Conservation (phyloP, 2,888 invertebrate species). For the Himalopsyche japonica region DNA sequence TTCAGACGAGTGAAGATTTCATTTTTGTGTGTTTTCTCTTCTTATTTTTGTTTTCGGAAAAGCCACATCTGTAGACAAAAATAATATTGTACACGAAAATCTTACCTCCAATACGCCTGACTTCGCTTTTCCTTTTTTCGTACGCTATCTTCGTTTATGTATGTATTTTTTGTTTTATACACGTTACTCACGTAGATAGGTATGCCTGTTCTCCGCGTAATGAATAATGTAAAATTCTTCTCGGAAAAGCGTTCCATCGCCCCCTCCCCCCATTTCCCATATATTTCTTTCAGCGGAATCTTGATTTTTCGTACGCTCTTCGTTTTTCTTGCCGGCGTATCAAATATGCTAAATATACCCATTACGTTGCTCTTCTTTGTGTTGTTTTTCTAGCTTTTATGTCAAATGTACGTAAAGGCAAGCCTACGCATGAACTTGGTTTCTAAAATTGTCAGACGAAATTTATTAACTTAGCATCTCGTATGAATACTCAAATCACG, state of each 20-base stretch:
- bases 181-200: background rate
- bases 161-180: background rate
- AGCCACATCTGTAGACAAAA: background rate
- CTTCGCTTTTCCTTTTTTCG: background rate
- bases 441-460: too few relatives aligned
- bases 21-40: background rate
- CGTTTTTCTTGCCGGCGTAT: background rate
- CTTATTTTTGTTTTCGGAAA: background rate
- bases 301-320: background rate
- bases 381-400: background rate
- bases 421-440: too few relatives aligned
- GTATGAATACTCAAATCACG: too few relatives aligned
- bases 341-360: background rate
- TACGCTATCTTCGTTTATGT: background rate
- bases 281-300: background rate
- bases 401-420: background rate
- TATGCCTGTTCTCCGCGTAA: background rate
- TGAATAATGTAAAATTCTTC: background rate
- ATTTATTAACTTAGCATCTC: too few relatives aligned
- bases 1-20: too few relatives aligned
- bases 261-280: background rate
- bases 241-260: background rate
- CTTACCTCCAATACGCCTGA: background rate
- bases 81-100: background rate
- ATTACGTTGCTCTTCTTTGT: background rate